Evolutionary conservation across 2,888 invertebrate species (phyloP).

Genomic region (Phasia obesa): DNA sequence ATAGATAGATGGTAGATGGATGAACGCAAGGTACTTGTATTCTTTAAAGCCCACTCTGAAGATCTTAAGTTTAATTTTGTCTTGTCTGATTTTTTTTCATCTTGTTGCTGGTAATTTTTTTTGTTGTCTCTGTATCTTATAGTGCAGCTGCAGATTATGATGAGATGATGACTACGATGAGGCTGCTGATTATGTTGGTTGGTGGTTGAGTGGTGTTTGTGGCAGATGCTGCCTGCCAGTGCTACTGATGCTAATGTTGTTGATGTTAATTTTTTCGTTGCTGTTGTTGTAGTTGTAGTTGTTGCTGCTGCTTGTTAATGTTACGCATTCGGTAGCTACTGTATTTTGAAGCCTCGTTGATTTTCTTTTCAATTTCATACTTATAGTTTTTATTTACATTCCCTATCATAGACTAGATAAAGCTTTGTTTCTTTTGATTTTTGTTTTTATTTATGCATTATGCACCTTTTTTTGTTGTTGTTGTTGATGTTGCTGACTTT

Average conservation of each 20-base stretch:
- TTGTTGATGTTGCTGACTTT: slow-evolving; percentile 10
- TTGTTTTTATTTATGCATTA: slow-evolving; percentile 8
- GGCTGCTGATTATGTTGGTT: slow-evolving; percentile 59
- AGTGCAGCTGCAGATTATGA: slow-evolving; percentile 70
- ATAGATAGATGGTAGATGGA: slow-evolving; percentile 42
- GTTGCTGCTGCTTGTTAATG: slow-evolving; percentile 65
- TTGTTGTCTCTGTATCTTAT: slow-evolving; percentile 30
- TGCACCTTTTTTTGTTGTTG: background rate
- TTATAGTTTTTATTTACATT: slow-evolving; percentile 58
- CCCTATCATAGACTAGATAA: slow-evolving; percentile 53
- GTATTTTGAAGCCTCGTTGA: slow-evolving; percentile 62
- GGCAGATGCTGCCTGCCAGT: slow-evolving; percentile 43
- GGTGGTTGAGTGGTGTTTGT: slow-evolving; percentile 51
- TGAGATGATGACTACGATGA: slow-evolving; percentile 67
- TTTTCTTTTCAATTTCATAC: slow-evolving; percentile 65
- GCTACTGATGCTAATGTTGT: slow-evolving; percentile 46
- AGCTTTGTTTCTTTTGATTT: slow-evolving; percentile 45
- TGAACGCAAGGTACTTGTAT: slow-evolving; percentile 51
- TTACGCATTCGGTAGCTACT: slow-evolving; percentile 70
- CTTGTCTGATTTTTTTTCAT: slow-evolving; percentile 52
- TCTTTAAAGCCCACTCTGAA: slow-evolving; percentile 55
- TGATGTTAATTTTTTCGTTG: slow-evolving; percentile 3
- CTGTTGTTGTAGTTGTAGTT: slow-evolving; percentile 46
- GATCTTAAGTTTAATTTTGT: slow-evolving; percentile 61
- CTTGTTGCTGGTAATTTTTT: background rate